Conservation (phyloP, 2,797 vertebrate species). For the Microctenopoma lineatum region DNA sequence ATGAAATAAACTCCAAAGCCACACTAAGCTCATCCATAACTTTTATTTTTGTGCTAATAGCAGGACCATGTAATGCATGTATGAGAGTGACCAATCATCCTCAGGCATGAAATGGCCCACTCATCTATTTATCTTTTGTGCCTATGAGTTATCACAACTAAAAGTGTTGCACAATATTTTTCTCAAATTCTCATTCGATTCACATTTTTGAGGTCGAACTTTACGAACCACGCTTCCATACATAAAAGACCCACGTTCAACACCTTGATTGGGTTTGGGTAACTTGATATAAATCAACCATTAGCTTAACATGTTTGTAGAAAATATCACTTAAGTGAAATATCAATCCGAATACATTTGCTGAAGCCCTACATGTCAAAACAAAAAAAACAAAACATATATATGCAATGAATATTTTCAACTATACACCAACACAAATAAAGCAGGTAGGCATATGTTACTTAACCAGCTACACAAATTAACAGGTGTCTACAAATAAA, state of each 20-base stretch:
- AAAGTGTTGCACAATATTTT: neutral
- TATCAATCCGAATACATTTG: conserved; percentile 13
- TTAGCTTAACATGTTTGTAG: conserved; percentile 49
- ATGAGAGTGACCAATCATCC: neutral
- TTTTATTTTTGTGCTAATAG: neutral
- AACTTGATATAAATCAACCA: conserved; percentile 41
- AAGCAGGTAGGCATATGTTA: conserved; percentile 20
- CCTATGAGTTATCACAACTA: neutral
- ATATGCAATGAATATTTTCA: conserved; percentile 17
- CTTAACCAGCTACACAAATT: conserved; percentile 20
- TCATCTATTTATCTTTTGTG: neutral
- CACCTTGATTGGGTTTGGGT: neutral
- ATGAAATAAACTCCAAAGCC: neutral
- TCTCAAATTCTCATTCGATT: neutral
- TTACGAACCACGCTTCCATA: conserved; percentile 3
- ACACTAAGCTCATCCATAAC: neutral
- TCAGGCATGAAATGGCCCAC: neutral
- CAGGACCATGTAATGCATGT: neutral
- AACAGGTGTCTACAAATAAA: conserved; percentile 34
- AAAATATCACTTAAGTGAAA: conserved; percentile 49
- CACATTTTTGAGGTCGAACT: neutral
- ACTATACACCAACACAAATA: conserved; percentile 29
- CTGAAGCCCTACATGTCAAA: conserved; percentile 15
- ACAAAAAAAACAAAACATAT: conserved; percentile 15
- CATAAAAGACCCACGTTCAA: conserved; percentile 16